Base-by-base conservation (phyloP, 2,888 invertebrate genomes). In the Graphium colonna region DNA sequence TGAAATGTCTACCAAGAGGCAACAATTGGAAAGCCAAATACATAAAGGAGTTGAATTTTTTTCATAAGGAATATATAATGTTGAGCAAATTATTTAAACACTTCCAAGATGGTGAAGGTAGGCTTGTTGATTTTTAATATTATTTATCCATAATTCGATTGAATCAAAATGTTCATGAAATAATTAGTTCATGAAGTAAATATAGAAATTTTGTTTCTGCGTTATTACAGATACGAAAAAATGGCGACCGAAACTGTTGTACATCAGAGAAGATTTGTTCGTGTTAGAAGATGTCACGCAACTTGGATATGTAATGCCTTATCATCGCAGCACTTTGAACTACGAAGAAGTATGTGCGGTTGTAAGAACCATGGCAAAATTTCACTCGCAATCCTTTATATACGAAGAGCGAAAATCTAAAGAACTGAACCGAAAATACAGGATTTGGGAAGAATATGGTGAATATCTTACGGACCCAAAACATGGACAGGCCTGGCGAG, bases 1-100 rank as follows among this genome's bases (percentile, higher is more conserved):
- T 92, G 0, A 94, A 94, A 71, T 83, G 90, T 5, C 75, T 92
- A 49, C 93, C 94, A 0, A 77, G 76, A 52, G 83, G 82, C 10
- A 79, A 91, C 44, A 68, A 76, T 9, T 91, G 90, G 64, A 90
- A 90, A 61, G 83, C 78, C 0, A 60, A 79, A 9, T 84, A 82
- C 65, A 55, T 87, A 5, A 68, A 63, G 16, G 75, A 86, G 41
- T 52, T 69, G 1, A 63, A 52, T 0, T 86, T 87, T 58, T 86
- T 87, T 53, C 63, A 68, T 17, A 86, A 86, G 50, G 87, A 87
- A 56, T 80, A 71, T 56, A 51, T 70, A 1, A 80, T 83, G 82
- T 63, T 87, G 31, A 77, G 64, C 55, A 60, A 65, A 1, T 68
- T 87, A 26, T 87, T 87, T 36, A 64, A 63, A 36, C 63, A 77